Conservation (phyloP, 2,113 vertebrate species). For the Smithornis capensis region DNA sequence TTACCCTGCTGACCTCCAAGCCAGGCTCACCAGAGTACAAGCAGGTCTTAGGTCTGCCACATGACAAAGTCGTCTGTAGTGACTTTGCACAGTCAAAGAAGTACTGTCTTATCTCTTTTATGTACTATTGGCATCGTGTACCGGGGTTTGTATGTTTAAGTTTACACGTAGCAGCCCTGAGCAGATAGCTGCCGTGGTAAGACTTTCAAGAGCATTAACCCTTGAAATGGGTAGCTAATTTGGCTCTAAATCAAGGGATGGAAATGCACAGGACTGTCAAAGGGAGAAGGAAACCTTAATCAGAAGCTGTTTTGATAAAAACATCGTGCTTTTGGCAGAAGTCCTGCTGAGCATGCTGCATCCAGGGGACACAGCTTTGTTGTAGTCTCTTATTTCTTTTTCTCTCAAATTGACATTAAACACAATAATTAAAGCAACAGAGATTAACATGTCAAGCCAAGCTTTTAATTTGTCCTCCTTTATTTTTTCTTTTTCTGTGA, state of each 20-base stretch:
- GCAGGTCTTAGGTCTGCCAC: not conserved
- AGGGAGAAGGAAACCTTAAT: slow-evolving; percentile 5
- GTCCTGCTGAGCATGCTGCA: not conserved
- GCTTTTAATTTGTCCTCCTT: not conserved
- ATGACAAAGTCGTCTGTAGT: not conserved
- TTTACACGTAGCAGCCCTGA: not conserved
- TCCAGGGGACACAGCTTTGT: slow-evolving; percentile 4
- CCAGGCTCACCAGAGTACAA: not conserved
- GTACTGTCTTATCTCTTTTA: not conserved
- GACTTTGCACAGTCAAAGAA: not conserved
- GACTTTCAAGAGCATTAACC: not conserved
- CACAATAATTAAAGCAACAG: slow-evolving; percentile 37
- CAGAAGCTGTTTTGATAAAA: slow-evolving; percentile 25
- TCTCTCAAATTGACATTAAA: slow-evolving; percentile 12
- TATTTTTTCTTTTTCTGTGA: not conserved
- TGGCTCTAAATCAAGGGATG: slow-evolving; percentile 1
- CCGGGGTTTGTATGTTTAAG: not conserved
- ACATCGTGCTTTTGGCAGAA: slow-evolving; percentile 18
- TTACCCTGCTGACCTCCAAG: not conserved
- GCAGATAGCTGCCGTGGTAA: not conserved
- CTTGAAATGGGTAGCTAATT: not conserved
- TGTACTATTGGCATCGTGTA: not conserved
- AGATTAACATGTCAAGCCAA: slow-evolving; percentile 43
- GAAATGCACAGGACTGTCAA: not conserved
- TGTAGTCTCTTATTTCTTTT: not conserved